Percentiles rank a stretch among this genome's conserved stretches.
Evolutionary conservation across 2,888 invertebrate genomes (phyloP).

Genomic region (Acanthosepion lycidas): DNA sequence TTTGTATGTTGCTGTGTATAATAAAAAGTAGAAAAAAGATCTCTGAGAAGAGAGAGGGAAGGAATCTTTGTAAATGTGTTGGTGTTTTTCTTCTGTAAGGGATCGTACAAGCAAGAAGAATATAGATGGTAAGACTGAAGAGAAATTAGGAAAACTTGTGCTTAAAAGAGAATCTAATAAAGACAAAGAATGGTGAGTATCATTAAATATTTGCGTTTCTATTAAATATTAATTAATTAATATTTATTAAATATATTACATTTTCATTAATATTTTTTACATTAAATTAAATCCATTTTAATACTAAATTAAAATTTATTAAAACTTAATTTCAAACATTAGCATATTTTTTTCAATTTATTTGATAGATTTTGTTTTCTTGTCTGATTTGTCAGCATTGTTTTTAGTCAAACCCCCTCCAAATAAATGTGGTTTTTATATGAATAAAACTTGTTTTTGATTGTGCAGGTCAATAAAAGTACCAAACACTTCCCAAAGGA

Average conservation of each 20-base stretch:
- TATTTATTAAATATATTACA: too few relatives aligned
- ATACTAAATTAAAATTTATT: too few relatives aligned
- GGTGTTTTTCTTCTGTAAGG: not conserved
- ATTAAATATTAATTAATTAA: too few relatives aligned
- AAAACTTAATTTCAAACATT: too few relatives aligned
- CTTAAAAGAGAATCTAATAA: constrained; percentile 56
- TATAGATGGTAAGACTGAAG: constrained; percentile 45
- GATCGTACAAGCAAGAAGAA: constrained; percentile 10
- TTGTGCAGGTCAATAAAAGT: constrained; percentile 40
- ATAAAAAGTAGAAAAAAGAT: not conserved
- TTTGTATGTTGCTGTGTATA: not conserved
- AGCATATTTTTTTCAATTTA: too few relatives aligned
- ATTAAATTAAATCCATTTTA: too few relatives aligned
- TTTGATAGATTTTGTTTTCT: too few relatives aligned
- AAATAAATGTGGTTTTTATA: not conserved
- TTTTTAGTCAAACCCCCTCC: too few relatives aligned
- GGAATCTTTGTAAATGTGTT: not conserved
- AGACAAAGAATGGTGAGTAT: constrained; percentile 57
- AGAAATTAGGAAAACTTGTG: constrained; percentile 56
- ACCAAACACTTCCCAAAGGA: constrained; percentile 49
- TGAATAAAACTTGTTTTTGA: not conserved
- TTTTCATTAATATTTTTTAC: too few relatives aligned
- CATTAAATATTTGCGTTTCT: not conserved
- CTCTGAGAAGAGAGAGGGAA: not conserved
- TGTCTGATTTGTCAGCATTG: too few relatives aligned